A percentile compares a stretch with the other conserved stretches of the same genome.
These are phyloP conservation scores for Pelochelys cantorii DNA, from an alignment of 2,797 vertebrate species.

Conservation along the genomic window DNA sequence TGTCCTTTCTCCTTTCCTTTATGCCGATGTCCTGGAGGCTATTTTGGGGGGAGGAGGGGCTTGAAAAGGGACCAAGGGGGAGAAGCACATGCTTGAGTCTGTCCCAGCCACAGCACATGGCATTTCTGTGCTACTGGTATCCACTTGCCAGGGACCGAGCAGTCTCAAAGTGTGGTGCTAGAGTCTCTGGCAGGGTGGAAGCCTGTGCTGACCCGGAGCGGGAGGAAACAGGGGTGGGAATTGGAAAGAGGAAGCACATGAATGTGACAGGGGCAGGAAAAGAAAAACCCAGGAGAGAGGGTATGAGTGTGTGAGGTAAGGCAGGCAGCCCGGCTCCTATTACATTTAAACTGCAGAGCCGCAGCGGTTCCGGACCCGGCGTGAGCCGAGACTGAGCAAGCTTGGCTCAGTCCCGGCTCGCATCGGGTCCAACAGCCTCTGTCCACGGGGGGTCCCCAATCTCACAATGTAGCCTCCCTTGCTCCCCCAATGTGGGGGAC, in stretches of 20 bases:
- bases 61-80: background rate
- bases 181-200: background rate
- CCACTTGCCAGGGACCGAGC: background rate
- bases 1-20: background rate
- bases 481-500: too few species aligned
- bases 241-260: background rate
- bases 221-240: background rate
- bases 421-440: too few species aligned
- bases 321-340: too few species aligned
- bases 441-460: too few species aligned
- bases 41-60: background rate
- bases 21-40: background rate
- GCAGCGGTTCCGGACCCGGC: too few species aligned
- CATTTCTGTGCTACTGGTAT: background rate
- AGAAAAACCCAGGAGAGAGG: background rate
- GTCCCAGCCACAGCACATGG: background rate
- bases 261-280: background rate
- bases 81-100: background rate
- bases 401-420: too few species aligned
- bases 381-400: too few species aligned
- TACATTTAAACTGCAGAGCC: too few species aligned
- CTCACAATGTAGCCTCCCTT: too few species aligned
- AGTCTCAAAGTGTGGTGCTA: background rate
- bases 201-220: too few species aligned
- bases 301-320: too few species aligned